Evolutionary conservation across 2,797 vertebrate species (phyloP), one percentile per base, ranked within the genome.

Genomic region (Oophaga sylvatica): DNA sequence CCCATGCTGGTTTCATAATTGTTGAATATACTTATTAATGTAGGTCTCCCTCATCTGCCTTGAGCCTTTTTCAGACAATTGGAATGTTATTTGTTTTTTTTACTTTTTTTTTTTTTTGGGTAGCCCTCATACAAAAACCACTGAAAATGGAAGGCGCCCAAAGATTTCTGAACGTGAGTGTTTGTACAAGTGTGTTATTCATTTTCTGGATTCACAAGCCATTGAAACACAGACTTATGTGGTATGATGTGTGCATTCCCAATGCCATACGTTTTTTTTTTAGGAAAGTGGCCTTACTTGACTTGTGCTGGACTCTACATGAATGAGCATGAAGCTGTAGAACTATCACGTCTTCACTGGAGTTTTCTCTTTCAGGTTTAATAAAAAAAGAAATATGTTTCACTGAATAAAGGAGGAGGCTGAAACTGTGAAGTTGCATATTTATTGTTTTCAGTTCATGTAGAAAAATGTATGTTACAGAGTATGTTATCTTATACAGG

Each of bases 181-280:
- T 59, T 78, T 67, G 35, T 73, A 65, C 80, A 71, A 31, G 41
- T 83, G 71, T 82, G 87, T 82, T 19, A n/a, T 31, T 65, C 31
- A 92, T 94, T 93, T 93, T 94, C 94, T 95, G 94, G 94, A 95
- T 92, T 94, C 94, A 93, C 92, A 95, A 95, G 95, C 95, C 95
- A 95, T 95, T 93, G 94, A 90, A 91, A 90, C 93, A 92, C 92
- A 91, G 92, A 91, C 83, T 92, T 93, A 90, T 90, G 91, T 70
- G 11, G 17, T 83, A 2, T 53, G 70, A 77, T 84, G 62, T 83
- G 48, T 78, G 73, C 35, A 45, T 83, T 79, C 53, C 81, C 31
- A 79, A 48, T 79, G 71, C 48, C 71, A 82, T 86, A 75, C 22
- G 70, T 75, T 85, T 53, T 41, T 41, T 35, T 77, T 87, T 90